Percentiles rank a stretch among this genome's conserved stretches.
These are phyloP conservation scores for Pedionomus torquatus DNA, from an alignment of 2,113 vertebrate genomes.

Conservation along the genomic window DNA sequence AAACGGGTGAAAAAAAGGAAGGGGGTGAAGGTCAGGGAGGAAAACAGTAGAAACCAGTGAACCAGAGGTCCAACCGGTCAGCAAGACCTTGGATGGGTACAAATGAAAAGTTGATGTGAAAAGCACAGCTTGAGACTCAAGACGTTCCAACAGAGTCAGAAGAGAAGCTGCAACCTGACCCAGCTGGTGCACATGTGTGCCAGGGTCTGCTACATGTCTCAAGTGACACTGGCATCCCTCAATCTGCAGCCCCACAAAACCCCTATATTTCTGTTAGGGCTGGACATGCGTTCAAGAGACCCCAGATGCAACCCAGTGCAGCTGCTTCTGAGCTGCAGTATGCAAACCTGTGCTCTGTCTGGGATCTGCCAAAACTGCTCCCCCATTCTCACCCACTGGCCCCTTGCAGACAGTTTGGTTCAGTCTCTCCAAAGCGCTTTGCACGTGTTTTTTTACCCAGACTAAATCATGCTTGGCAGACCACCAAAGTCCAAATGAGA, in stretches of 20 bases:
- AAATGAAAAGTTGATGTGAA: not conserved
- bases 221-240: not conserved
- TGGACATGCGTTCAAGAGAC: not conserved
- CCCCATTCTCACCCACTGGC: not conserved
- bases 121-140: not conserved
- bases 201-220: not conserved
- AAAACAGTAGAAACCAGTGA: not conserved
- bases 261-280: not conserved
- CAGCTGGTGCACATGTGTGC: accelerated
- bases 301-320: not conserved
- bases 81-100: not conserved
- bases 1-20: not conserved
- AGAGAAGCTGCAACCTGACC: not conserved
- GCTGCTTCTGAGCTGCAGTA: not conserved
- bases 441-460: not conserved
- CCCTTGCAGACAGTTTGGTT: not conserved
- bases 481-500: not conserved
- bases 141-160: not conserved
- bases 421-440: not conserved
- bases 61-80: not conserved
- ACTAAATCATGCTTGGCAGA: not conserved
- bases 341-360: not conserved
- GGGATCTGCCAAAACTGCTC: not conserved
- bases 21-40: not conserved
- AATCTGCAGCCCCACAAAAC: not conserved